These are phyloP conservation scores for Willisornis vidua DNA, from an alignment of 2,113 vertebrate genomes.

Conservation along the genomic window DNA sequence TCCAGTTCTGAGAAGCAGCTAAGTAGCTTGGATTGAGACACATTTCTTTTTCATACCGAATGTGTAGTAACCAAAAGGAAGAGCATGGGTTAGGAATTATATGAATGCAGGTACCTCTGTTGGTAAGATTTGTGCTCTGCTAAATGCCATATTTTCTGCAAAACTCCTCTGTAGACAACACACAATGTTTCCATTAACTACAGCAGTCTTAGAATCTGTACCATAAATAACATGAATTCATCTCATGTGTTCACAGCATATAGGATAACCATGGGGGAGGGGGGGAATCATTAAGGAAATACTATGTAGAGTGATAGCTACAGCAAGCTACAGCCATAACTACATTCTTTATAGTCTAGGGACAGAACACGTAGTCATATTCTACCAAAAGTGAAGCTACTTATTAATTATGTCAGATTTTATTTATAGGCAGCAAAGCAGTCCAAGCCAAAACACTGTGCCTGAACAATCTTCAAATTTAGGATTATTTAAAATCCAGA, in stretches of 20 bases:
- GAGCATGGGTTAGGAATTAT: not conserved
- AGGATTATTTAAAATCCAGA: not conserved
- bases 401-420: not conserved
- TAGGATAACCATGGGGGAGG: not conserved
- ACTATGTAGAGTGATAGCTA: not conserved
- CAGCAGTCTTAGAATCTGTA: not conserved
- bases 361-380: not conserved
- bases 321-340: not conserved
- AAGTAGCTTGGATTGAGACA: not conserved
- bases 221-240: conserved; percentile 23
- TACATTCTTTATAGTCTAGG: not conserved
- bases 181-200: not conserved
- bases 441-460: not conserved
- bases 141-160: not conserved
- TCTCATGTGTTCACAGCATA: not conserved
- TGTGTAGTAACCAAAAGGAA: not conserved
- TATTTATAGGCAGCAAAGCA: not conserved
- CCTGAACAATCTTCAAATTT: not conserved
- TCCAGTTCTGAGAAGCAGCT: conserved; percentile 13
- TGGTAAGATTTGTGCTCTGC: not conserved
- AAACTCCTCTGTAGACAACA: not conserved
- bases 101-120: not conserved
- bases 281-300: not conserved
- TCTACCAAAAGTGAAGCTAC: not conserved
- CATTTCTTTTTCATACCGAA: not conserved